A percentile compares a stretch with the other conserved stretches of the same genome.
These are phyloP conservation scores for Protosalanx chinensis DNA, from an alignment of 2,797 vertebrate genomes.

Conservation along the genomic window DNA sequence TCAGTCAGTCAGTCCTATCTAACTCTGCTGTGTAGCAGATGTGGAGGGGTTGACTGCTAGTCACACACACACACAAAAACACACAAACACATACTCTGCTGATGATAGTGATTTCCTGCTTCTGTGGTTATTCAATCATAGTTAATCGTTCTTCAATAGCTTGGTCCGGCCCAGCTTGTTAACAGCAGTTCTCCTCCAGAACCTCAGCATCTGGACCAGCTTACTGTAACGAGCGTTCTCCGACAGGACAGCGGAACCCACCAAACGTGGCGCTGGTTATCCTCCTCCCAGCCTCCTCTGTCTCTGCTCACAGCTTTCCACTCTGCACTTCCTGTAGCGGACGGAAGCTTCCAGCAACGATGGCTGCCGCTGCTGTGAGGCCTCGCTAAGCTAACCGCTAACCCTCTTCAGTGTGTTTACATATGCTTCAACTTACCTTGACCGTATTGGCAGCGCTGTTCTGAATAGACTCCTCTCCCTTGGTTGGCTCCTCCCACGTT, in stretches of 20 bases:
- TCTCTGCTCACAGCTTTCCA: too few species aligned
- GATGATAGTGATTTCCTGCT: constrained; percentile 33
- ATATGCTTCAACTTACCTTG: too few species aligned
- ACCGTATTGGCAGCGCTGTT: too few species aligned
- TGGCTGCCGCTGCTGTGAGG: too few species aligned
- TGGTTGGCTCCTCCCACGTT: too few species aligned
- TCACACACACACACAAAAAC: background rate
- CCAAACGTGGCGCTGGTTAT: too few species aligned
- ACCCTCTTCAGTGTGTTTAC: too few species aligned
- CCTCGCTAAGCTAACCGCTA: too few species aligned
- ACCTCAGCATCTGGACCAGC: constrained; percentile 12
- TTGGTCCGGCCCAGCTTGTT: constrained; percentile 19
- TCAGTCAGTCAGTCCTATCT: background rate
- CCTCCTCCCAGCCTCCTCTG: too few species aligned
- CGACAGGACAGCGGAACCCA: background rate
- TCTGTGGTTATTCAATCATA: constrained; percentile 31
- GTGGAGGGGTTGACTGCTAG: constrained; percentile 28
- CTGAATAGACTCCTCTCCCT: too few species aligned
- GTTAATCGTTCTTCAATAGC: constrained; percentile 26
- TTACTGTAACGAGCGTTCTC: constrained; percentile 26
- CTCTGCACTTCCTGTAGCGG: too few species aligned
- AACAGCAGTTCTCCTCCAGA: constrained; percentile 23
- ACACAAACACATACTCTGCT: constrained; percentile 1
- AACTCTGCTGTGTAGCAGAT: constrained; percentile 33
- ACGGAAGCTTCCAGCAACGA: too few species aligned